phyloP scores from a whole-genome alignment of 2,888 invertebrate species.

The Calliphora vomitoria region DNA sequence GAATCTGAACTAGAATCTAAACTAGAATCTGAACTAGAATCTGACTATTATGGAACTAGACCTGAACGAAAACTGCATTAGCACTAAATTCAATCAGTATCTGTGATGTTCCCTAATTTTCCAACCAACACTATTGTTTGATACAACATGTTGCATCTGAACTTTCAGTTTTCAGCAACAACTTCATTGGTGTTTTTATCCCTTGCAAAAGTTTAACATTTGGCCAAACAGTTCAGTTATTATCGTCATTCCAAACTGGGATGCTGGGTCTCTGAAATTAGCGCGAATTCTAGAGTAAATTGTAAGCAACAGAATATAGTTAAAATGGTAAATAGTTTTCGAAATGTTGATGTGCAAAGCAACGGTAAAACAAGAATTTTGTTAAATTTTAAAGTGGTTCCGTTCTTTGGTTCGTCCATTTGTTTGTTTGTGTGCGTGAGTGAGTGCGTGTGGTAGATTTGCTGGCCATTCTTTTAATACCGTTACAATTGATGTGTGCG shows the following conservation, averaged over 20 bases:
- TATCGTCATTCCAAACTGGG: conserved; percentile 35
- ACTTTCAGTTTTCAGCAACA: conserved; percentile 3
- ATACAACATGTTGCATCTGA: conserved; percentile 41
- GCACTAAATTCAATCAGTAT: background rate
- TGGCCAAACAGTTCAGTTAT: conserved; percentile 49
- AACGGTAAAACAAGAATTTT: conserved; percentile 17
- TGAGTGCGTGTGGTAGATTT: conserved; percentile 17
- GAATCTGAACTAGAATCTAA: background rate
- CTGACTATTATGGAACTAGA: background rate
- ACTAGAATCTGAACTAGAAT: background rate
- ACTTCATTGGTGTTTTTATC: conserved; percentile 21
- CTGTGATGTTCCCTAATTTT: background rate
- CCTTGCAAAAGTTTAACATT: conserved; percentile 15
- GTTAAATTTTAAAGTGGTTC: conserved; percentile 27
- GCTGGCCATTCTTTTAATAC: conserved; percentile 21
- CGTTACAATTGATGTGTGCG: conserved; percentile 20
- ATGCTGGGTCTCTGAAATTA: conserved; percentile 28
- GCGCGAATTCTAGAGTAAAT: conserved; percentile 3
- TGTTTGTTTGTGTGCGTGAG: background rate
- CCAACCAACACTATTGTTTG: conserved; percentile 3
- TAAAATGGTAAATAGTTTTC: conserved; percentile 40
- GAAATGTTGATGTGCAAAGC: conserved; percentile 21
- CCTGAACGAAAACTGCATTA: background rate
- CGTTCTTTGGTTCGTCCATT: background rate
- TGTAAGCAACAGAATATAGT: background rate